Evolutionary conservation across 1,140 invertebrate species (phyloP).

Genomic region (Camponotus vicinus): DNA sequence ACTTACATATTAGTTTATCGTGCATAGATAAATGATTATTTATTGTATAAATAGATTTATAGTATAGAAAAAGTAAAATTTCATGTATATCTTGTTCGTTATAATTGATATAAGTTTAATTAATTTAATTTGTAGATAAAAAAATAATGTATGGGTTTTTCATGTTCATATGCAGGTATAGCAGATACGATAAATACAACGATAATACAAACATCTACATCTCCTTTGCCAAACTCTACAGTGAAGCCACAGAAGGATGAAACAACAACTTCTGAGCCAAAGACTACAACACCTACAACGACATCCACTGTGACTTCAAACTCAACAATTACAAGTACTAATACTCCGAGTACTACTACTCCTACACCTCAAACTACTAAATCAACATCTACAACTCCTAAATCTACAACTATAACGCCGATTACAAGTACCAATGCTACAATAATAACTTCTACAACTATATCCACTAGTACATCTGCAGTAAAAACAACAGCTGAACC

Average conservation of each 20-base stretch:
- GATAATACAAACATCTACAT: background rate
- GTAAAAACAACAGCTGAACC: constrained; percentile 65
- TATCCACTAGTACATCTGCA: constrained; percentile 45
- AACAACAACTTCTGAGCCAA: background rate
- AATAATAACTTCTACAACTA: background rate
- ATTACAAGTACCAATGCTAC: constrained; percentile 6
- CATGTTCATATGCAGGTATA: background rate
- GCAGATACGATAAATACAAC: background rate
- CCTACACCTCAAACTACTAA: background rate
- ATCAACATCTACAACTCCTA: background rate
- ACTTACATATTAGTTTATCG: background rate
- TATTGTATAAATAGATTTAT: background rate
- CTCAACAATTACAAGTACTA: background rate
- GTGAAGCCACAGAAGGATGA: background rate
- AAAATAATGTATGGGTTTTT: background rate
- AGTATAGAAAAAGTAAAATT: background rate
- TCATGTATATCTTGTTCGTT: background rate
- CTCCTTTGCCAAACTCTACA: background rate
- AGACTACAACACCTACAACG: background rate
- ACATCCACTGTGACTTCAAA: background rate
- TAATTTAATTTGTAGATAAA: background rate
- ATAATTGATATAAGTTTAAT: background rate
- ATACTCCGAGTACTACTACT: background rate
- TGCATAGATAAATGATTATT: background rate
- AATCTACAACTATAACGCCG: constrained; percentile 18